Evolutionary conservation across 2,888 invertebrate genomes (phyloP).

Genomic region (Oligia strigilis): DNA sequence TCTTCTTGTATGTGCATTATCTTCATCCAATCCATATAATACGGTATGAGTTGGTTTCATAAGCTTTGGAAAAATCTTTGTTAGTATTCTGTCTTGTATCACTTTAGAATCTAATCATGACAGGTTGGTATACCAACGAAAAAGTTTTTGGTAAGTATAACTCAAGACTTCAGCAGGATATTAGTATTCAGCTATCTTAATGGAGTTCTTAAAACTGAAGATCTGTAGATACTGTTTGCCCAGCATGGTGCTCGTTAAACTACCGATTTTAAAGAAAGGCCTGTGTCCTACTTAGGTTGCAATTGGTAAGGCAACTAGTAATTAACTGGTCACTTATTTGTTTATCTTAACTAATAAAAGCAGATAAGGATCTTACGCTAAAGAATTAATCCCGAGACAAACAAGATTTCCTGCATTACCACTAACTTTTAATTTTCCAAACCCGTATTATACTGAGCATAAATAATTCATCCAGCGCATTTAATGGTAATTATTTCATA

Average conservation of each 20-base stretch:
- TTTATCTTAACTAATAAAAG: not conserved
- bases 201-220: not conserved
- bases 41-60: not conserved
- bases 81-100: not conserved
- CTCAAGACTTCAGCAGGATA: not conserved
- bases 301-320: not conserved
- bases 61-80: not conserved
- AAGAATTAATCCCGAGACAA: not conserved
- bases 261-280: too few species aligned
- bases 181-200: not conserved
- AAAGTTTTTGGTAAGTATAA: too few species aligned
- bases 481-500: constrained; percentile 84
- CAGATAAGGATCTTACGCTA: not conserved
- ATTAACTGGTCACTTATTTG: not conserved
- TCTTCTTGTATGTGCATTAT: constrained; percentile 18
- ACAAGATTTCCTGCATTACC: constrained; percentile 21
- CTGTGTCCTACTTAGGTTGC: not conserved
- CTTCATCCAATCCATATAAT: not conserved
- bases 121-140: too few species aligned
- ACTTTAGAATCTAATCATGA: not conserved
- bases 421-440: constrained; percentile 33
- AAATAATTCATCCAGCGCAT: constrained; percentile 80
- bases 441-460: constrained; percentile 60
- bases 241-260: not conserved
- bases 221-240: not conserved